Conservation (phyloP, 2,888 invertebrate genomes). For the Thyatira batis region DNA sequence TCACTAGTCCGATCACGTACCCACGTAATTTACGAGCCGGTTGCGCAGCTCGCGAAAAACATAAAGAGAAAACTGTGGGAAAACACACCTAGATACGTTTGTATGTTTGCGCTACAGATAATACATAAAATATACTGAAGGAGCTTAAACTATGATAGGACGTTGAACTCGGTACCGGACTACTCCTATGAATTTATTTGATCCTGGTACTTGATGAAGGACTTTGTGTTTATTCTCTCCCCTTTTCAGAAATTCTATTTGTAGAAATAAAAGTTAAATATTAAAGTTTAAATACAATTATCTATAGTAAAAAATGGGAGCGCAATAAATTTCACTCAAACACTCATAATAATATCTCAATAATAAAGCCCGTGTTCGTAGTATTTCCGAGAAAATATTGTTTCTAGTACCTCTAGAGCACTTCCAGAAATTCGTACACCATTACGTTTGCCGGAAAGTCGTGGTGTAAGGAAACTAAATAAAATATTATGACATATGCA, state of each 20-base stretch:
- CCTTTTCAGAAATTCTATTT: too few species aligned
- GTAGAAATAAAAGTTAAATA: too few species aligned
- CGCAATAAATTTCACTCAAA: too few species aligned
- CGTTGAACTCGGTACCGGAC: too few species aligned
- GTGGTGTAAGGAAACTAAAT: background rate
- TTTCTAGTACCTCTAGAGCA: background rate
- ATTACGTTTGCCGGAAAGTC: background rate
- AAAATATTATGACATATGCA: background rate
- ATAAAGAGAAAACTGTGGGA: constrained; percentile 11
- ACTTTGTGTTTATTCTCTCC: background rate
- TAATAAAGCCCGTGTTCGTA: too few species aligned
- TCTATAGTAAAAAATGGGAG: too few species aligned
- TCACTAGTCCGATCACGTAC: constrained; percentile 35
- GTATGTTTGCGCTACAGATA: constrained; percentile 1
- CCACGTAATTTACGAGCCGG: constrained; percentile 35
- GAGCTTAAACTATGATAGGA: background rate
- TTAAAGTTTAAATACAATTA: too few species aligned
- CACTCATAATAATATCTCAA: background rate
- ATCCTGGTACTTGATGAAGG: background rate
- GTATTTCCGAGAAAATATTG: too few species aligned
- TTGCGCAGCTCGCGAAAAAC: constrained; percentile 24
- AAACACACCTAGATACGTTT: constrained; percentile 13
- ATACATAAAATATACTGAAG: background rate
- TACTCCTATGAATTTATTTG: background rate
- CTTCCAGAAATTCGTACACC: background rate